phyloP scores from a whole-genome alignment of 2,113 vertebrate species.

The Limnothrissa miodon region DNA sequence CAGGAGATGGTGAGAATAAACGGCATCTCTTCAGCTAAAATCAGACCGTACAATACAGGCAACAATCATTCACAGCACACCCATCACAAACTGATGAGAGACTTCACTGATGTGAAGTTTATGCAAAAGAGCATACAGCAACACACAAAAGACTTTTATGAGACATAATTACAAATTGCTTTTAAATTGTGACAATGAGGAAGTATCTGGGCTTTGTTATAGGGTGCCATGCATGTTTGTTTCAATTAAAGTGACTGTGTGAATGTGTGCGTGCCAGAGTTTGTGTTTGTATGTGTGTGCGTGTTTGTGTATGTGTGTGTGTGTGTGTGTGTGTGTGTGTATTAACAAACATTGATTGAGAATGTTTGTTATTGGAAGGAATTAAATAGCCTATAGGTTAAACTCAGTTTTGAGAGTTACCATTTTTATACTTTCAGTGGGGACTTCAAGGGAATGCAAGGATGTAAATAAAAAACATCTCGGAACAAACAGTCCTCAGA shows the following conservation, averaged over 20 bases:
- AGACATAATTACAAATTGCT: neutral
- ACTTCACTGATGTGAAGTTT: conserved; percentile 26
- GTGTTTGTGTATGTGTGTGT: neutral
- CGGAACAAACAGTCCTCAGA: neutral
- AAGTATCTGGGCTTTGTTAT: neutral
- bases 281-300: neutral
- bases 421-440: neutral
- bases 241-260: neutral
- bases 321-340: neutral
- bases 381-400: neutral
- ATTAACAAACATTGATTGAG: neutral
- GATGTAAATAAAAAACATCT: neutral
- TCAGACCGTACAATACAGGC: neutral
- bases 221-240: neutral
- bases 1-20: neutral
- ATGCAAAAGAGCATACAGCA: neutral
- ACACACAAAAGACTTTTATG: neutral
- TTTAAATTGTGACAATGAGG: neutral
- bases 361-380: neutral
- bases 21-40: too few species aligned
- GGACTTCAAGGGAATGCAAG: neutral
- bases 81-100: neutral
- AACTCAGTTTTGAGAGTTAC: too few species aligned
- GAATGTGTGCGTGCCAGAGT: neutral
- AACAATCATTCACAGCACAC: neutral